Evolutionary conservation across 2,888 invertebrate species (phyloP).

Genomic region (Exocentrus adspersus): DNA sequence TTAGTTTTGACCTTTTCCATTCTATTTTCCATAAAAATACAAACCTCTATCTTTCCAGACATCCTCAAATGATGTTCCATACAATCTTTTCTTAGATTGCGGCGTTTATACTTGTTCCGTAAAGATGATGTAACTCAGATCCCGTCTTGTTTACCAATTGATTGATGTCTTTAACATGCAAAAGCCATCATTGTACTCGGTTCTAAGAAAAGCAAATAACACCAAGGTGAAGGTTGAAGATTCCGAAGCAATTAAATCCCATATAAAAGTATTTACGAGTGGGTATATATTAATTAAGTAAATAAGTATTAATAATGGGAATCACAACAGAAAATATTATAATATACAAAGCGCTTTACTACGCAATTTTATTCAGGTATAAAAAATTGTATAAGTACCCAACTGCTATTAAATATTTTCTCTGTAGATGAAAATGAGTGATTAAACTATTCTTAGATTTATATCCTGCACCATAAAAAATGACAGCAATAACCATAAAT

Average conservation of each 20-base stretch:
- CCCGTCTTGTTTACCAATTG: conserved; percentile 4
- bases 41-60: too few relatives aligned
- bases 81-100: neutral
- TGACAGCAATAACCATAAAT: too few relatives aligned
- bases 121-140: conserved; percentile 9
- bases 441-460: neutral
- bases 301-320: neutral
- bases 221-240: conserved; percentile 12
- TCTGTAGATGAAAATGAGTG: neutral
- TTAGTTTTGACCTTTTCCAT: too few relatives aligned
- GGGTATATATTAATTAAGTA: neutral
- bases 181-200: neutral
- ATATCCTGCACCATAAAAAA: neutral
- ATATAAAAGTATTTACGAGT: neutral
- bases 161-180: conserved; percentile 11
- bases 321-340: neutral
- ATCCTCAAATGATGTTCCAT: neutral
- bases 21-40: too few relatives aligned
- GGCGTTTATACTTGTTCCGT: too few relatives aligned
- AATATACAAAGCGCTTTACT: neutral
- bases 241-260: neutral
- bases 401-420: neutral
- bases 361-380: neutral
- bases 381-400: neutral
- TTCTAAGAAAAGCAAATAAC: conserved; percentile 10